Evolutionary conservation across 2,888 invertebrate genomes (phyloP).

Genomic region (Pandemis cinnamomeana): DNA sequence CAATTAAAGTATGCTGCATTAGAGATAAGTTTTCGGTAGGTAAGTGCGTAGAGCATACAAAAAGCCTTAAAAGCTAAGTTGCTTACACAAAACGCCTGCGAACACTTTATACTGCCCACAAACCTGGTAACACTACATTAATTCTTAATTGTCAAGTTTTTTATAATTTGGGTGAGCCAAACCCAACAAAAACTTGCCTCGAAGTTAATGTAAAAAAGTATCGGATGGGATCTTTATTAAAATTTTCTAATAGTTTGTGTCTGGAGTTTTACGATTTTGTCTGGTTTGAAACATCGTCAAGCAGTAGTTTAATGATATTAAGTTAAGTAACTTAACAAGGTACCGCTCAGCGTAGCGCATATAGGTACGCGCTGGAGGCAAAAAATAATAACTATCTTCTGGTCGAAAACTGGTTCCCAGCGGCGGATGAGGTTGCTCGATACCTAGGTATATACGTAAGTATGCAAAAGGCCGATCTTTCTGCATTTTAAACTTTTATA

Average conservation of each 20-base stretch:
- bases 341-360: constrained; percentile 5
- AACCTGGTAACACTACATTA: neutral
- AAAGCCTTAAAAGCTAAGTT: no score
- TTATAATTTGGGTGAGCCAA: neutral
- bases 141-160: neutral
- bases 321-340: constrained; percentile 6
- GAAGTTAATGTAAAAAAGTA: neutral
- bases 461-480: constrained; percentile 68
- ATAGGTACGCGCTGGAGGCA: constrained; percentile 48
- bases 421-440: constrained; percentile 63
- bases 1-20: no score
- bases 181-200: neutral
- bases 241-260: no score
- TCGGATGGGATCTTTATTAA: neutral
- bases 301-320: constrained; percentile 49
- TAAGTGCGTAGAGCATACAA: no score
- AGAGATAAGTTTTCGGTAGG: no score
- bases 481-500: constrained; percentile 41
- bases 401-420: constrained; percentile 71
- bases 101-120: neutral
- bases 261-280: constrained; percentile 13
- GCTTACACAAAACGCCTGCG: neutral
- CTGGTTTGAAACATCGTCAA: constrained; percentile 46
- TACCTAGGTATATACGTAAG: constrained; percentile 51
- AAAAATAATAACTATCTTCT: constrained; percentile 81